Conservation (phyloP, 1,140 invertebrate species). For the Himalopsyche phryganea region DNA sequence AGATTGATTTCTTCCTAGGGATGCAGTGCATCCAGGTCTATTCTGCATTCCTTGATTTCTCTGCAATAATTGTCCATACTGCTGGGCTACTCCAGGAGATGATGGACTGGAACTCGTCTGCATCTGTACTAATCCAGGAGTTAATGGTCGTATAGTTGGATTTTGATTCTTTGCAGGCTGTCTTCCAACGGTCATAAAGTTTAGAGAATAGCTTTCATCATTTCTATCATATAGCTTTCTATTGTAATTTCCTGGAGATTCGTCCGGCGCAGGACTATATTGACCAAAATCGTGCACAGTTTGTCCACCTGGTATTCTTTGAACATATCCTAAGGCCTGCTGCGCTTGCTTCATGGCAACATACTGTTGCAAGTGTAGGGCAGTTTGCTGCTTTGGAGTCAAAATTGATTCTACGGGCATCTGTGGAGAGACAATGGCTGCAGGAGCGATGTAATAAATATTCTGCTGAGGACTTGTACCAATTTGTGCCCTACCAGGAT, state of each 20-base stretch:
- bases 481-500: conserved; percentile 30
- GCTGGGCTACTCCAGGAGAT: conserved; percentile 42
- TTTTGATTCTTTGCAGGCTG: conserved; percentile 23
- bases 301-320: conserved; percentile 39
- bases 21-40: conserved; percentile 30
- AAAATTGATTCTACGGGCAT: conserved; percentile 39
- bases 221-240: conserved; percentile 28
- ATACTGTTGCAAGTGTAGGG: conserved; percentile 50
- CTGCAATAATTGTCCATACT: conserved; percentile 49
- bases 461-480: conserved; percentile 37
- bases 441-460: conserved; percentile 48
- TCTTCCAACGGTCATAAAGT: conserved; percentile 25
- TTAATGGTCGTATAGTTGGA: conserved; percentile 19
- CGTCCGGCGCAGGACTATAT: conserved; percentile 22
- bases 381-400: conserved; percentile 48
- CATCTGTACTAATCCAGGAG: conserved; percentile 35
- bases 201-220: conserved; percentile 28
- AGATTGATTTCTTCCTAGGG: conserved; percentile 31
- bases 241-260: conserved; percentile 20
- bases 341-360: conserved; percentile 54
- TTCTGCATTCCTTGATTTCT: conserved; percentile 38
- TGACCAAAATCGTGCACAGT: conserved; percentile 25
- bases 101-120: conserved; percentile 46
- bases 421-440: conserved; percentile 32
- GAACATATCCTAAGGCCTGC: conserved; percentile 48